These are phyloP conservation scores for Chironomus riparius DNA, from an alignment of 2,888 invertebrate species.

Conservation along the genomic window DNA sequence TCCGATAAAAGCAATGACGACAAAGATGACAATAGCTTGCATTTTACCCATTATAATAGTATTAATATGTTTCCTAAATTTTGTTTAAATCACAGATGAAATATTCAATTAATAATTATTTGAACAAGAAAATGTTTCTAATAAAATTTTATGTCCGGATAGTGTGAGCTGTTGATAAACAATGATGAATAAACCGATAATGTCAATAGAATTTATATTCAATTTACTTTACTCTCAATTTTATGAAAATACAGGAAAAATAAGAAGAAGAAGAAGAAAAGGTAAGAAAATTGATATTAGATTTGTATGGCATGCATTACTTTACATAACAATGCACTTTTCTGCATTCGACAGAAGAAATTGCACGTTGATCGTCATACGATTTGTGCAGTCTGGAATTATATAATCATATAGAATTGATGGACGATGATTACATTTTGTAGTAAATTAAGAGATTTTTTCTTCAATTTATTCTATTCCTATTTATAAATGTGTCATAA, in stretches of 20 bases:
- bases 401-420: background rate
- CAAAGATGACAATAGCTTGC: too few relatives aligned
- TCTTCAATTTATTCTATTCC: background rate
- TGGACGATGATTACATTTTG: background rate
- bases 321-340: constrained; percentile 13
- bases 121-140: background rate
- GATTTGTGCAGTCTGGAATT: background rate
- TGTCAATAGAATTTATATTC: background rate
- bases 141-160: background rate
- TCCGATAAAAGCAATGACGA: too few relatives aligned
- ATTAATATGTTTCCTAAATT: too few relatives aligned
- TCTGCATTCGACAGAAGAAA: background rate
- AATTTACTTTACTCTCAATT: background rate
- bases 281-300: too few relatives aligned
- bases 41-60: too few relatives aligned
- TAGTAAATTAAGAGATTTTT: background rate
- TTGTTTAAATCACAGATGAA: too few relatives aligned
- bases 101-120: background rate
- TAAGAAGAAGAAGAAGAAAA: background rate
- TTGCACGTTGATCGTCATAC: constrained; percentile 1
- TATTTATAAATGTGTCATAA: background rate
- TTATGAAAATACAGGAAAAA: background rate
- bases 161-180: background rate
- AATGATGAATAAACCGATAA: background rate
- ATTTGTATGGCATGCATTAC: background rate